Evolutionary conservation across 2,888 invertebrate species (phyloP), one percentile per base, ranked within the genome.

Genomic region (Theristus sp.): DNA sequence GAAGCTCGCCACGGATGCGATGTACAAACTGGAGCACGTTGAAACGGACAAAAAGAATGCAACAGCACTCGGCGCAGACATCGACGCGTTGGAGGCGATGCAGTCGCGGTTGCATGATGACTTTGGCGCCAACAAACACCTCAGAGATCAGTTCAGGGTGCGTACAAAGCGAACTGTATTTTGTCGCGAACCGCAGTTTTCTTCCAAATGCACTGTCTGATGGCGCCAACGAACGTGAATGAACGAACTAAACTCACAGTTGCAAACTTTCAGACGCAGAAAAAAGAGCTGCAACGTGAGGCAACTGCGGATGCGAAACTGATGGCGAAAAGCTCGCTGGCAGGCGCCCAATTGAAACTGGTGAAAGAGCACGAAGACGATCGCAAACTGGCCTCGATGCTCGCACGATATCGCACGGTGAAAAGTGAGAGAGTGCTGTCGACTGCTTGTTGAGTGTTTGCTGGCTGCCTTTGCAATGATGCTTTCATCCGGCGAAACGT

Each of bases 21-120:
- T 52, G 52, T 98, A 86, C 75, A 89, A 87, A 73, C 78, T 98
- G 66, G 94, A 98, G 73, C 96, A 98, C 75, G 86, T 86, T 58
- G 82, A 83, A 0, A 84, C 84, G 58, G 94, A 94, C 75, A 80
- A 81, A 62, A 82, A 81, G 67, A 78, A 80, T 24, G 84, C 85
- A 0, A 84, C 83, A 67, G 80, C 80, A 63, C 81, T 84, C 0
- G 84, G 84, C 66, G 85, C 87, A 0, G 75, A 82, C 20, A 76
- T 98, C 0, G 83, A 84, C 17, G 81, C 81, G 66, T 79, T 94
- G 2, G 85, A 86, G 66, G 66, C 68, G 63, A 86, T 88, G 70
- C 85, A 87, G 68, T 81, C 81, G 57, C 81, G 84, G 0, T 89
- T 89, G 88, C 84, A 85, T 68, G 94, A 98, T 78, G 88, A 88